phyloP scores from a whole-genome alignment of 2,797 vertebrate genomes.

The Eurystomus glaucurus region DNA sequence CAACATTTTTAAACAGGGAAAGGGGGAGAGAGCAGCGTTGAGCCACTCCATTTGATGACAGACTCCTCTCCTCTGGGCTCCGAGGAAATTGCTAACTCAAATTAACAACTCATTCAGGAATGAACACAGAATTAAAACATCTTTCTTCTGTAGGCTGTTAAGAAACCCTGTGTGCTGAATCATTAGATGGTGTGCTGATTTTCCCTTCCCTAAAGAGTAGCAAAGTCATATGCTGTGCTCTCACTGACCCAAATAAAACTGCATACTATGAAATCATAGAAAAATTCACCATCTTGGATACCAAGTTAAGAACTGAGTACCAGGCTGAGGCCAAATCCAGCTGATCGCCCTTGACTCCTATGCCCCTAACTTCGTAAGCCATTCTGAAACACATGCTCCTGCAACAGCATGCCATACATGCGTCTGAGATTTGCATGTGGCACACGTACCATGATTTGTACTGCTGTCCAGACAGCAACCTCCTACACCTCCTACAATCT shows the following conservation, averaged over 20 bases:
- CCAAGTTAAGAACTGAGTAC: neutral
- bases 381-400: neutral
- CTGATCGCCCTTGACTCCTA: neutral
- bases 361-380: neutral
- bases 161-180: slow-evolving; percentile 47
- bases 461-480: neutral
- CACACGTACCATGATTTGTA: neutral
- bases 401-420: neutral
- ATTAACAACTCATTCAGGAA: slow-evolving; percentile 61
- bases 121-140: slow-evolving; percentile 37
- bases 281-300: neutral
- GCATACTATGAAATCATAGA: neutral
- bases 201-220: slow-evolving; percentile 32
- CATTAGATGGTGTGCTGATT: slow-evolving; percentile 50
- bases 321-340: neutral
- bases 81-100: slow-evolving; percentile 60
- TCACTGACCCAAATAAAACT: slow-evolving; percentile 65
- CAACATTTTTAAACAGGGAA: neutral
- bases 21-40: neutral
- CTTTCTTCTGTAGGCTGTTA: slow-evolving; percentile 26
- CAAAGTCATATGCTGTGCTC: slow-evolving; percentile 33
- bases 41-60: slow-evolving; percentile 40
- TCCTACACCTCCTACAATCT: accelerated
- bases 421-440: accelerated
- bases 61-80: slow-evolving; percentile 26